Evolutionary conservation across 2,888 invertebrate species (phyloP).

Genomic region (Drosophila gaucha): DNA sequence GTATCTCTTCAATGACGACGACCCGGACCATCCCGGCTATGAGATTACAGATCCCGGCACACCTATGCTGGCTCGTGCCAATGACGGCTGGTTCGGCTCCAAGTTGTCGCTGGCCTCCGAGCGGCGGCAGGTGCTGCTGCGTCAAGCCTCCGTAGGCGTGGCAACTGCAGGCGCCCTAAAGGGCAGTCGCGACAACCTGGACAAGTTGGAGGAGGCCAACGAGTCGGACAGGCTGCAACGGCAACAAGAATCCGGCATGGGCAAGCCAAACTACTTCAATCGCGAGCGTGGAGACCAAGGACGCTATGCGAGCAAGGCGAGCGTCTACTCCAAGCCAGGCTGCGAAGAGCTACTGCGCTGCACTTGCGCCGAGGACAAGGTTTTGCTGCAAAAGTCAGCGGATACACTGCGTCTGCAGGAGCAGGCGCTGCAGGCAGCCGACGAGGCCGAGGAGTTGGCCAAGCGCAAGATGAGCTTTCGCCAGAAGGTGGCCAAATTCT

Average conservation of each 20-base stretch:
- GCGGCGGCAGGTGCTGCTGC: constrained; percentile 59
- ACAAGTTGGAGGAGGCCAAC: constrained; percentile 40
- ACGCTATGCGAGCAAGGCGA: constrained; percentile 79
- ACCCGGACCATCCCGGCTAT: constrained; percentile 87
- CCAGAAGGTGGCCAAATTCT: constrained; percentile 88
- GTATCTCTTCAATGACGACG: constrained; percentile 86
- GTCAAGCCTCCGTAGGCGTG: constrained; percentile 54
- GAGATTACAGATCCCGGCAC: constrained; percentile 89
- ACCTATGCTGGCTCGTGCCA: constrained; percentile 87
- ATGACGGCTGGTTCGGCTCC: constrained; percentile 83
- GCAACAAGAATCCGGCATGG: constrained; percentile 12
- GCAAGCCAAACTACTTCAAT: constrained; percentile 86
- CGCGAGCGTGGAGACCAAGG: constrained; percentile 86
- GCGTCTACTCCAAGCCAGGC: constrained; percentile 75
- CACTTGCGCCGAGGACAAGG: constrained; percentile 82
- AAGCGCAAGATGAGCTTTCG: constrained; percentile 85
- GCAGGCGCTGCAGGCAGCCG: constrained; percentile 36
- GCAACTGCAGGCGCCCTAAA: constrained; percentile 23
- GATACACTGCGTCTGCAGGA: constrained; percentile 55
- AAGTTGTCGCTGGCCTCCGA: constrained; percentile 80
- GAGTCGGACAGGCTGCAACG: constrained; percentile 16
- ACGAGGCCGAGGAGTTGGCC: constrained; percentile 80
- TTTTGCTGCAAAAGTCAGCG: constrained; percentile 69
- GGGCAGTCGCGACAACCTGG: constrained; percentile 59
- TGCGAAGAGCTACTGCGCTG: constrained; percentile 68